Conservation (phyloP, 1,140 invertebrate genomes). For the Trialeurodes vaporariorum region DNA sequence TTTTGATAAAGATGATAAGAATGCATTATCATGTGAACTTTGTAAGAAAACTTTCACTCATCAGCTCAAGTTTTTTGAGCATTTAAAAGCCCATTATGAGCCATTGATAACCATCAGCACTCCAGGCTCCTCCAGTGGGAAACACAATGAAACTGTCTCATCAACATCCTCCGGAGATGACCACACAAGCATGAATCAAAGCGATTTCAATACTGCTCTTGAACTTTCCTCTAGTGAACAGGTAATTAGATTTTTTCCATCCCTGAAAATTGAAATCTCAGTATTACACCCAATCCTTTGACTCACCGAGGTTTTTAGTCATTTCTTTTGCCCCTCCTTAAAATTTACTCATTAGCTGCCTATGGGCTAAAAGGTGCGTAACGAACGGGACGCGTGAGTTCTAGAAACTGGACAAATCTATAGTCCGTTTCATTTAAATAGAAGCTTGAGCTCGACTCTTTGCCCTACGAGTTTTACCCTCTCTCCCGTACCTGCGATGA, state of each 20-base stretch:
- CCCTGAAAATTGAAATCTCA: too few relatives aligned
- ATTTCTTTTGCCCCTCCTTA: too few relatives aligned
- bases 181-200: background rate
- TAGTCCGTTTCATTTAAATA: too few relatives aligned
- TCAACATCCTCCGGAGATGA: background rate
- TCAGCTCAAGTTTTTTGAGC: slow-evolving; percentile 67
- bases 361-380: too few relatives aligned
- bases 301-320: too few relatives aligned
- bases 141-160: background rate
- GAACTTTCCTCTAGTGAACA: background rate
- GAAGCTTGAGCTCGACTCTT: too few relatives aligned
- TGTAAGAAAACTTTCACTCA: slow-evolving; percentile 48
- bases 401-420: too few relatives aligned
- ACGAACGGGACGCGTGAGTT: too few relatives aligned
- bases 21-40: slow-evolving; percentile 49
- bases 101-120: slow-evolving; percentile 29
- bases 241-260: background rate
- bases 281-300: too few relatives aligned
- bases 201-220: background rate
- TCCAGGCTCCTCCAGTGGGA: background rate
- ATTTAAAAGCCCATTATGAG: slow-evolving; percentile 67
- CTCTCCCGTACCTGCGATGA: too few relatives aligned
- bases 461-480: too few relatives aligned
- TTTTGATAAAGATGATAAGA: background rate
- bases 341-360: too few relatives aligned